Conservation (phyloP, 2,113 vertebrate species). For the Heterochromis multidens region DNA sequence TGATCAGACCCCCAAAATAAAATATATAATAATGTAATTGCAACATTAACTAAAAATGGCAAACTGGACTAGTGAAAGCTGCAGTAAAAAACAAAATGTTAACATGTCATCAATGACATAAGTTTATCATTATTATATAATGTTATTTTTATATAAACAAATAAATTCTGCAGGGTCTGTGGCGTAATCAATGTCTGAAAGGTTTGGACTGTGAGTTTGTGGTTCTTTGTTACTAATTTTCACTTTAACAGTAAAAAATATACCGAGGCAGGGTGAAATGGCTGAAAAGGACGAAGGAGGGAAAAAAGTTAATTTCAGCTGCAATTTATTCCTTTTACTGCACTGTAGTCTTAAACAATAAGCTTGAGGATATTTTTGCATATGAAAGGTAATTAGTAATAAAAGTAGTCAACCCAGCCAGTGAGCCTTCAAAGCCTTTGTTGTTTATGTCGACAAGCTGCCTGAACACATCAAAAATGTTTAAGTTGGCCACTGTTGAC, state of each 20-base stretch:
- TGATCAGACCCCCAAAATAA: accelerated
- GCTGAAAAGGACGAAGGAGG: background rate
- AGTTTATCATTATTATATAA: background rate
- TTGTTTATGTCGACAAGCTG: conserved; percentile 5
- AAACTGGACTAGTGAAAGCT: background rate
- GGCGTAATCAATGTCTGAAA: background rate
- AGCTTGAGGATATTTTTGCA: background rate
- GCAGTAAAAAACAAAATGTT: accelerated
- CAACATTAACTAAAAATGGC: accelerated
- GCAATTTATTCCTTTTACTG: background rate
- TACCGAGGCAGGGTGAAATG: background rate
- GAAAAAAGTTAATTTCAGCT: background rate
- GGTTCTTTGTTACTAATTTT: background rate
- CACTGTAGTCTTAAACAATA: background rate
- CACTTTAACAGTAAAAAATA: background rate
- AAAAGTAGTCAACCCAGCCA: background rate
- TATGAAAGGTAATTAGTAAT: conserved; percentile 16
- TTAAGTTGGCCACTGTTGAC: background rate
- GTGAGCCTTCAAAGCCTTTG: conserved; percentile 17
- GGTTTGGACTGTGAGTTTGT: accelerated
- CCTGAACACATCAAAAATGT: background rate
- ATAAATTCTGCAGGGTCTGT: background rate
- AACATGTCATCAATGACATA: background rate
- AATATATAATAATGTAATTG: background rate
- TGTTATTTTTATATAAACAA: background rate